These are phyloP conservation scores for Masticophis lateralis DNA, from an alignment of 2,797 vertebrate species.

Conservation along the genomic window DNA sequence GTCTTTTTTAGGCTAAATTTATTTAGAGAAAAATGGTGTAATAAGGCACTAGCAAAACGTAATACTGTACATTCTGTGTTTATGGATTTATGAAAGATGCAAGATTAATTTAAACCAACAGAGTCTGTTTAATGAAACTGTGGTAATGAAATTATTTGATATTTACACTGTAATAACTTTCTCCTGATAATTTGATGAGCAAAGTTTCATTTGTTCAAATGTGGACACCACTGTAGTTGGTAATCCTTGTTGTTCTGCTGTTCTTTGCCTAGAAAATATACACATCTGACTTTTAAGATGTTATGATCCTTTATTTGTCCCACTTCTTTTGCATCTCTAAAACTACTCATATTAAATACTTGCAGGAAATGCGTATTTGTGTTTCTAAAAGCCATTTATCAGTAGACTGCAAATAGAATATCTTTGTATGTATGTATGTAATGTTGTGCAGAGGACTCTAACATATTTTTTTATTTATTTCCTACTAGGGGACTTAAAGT, in stretches of 20 bases:
- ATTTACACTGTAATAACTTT: slow-evolving; percentile 39
- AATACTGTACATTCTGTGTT: slow-evolving; percentile 58
- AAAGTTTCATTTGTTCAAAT: slow-evolving; percentile 46
- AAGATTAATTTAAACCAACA: slow-evolving; percentile 66
- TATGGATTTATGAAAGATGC: slow-evolving; percentile 67
- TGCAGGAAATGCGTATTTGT: background rate
- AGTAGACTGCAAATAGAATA: background rate
- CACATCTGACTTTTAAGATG: slow-evolving; percentile 5
- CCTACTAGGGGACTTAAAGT: background rate
- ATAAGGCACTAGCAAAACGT: slow-evolving; percentile 61
- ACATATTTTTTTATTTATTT: background rate
- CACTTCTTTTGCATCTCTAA: background rate
- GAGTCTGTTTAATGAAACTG: slow-evolving; percentile 50
- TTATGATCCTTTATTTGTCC: background rate
- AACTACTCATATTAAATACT: background rate
- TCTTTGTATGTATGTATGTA: background rate
- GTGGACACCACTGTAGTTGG: background rate
- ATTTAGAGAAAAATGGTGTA: slow-evolving; percentile 62
- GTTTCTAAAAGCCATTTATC: background rate
- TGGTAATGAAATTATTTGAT: slow-evolving; percentile 64
- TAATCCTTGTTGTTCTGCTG: background rate
- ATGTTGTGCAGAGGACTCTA: background rate
- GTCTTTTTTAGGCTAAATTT: slow-evolving; percentile 58
- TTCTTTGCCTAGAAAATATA: background rate
- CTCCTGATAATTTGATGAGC: slow-evolving; percentile 57